Base-by-base conservation (phyloP, 1,140 invertebrate genomes). In the Dreissena rostriformis region DNA sequence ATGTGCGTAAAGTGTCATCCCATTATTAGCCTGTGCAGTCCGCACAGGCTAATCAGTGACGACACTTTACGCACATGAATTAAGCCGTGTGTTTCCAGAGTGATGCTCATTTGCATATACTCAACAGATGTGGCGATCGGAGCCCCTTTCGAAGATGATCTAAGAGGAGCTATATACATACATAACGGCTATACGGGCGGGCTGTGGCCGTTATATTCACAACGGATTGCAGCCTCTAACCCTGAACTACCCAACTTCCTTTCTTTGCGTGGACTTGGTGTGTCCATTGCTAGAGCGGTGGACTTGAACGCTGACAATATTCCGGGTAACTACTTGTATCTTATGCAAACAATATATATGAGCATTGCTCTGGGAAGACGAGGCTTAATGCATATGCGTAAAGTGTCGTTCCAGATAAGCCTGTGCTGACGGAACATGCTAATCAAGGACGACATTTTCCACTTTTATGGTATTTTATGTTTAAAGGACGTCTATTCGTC, bases 151-250 rank as follows among this genome's bases (percentile, higher is more conserved):
- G 82, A 84, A 53, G 68, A 84, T 61, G 67, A 78, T 26, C 14
- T 39, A 15, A 57, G 57, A 12, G 82, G 82, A 22, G 73, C 74
- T 19, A 28, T 84, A 22, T 84, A 84, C 72, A 57, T 84, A 19
- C 77, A 84, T 51, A 84, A 84, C 65, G 82, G 82, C 6, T 84
- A 74, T 77, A 78, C 51, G 15, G 71, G 24, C 7, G 82, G 82
- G 51, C 22, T 84, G n/a, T 84, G 82, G 82, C 74, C 82, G 22
- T 22, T 26, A 19, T 84, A 12, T 53, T 71, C 74, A 49, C 82
- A 84, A 26, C 52, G 68, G 26, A 77, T 84, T 49, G 2, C 24
- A n/a, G 82, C 82, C 17, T 39, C 28, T 14, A 15, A 22, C n/a
- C n/a, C n/a, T n/a, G n/a, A n/a, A 8, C 6, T 84, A 0, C 49